Evolutionary conservation across 2,888 invertebrate species (phyloP).

Genomic region (Latheticus oryzae): DNA sequence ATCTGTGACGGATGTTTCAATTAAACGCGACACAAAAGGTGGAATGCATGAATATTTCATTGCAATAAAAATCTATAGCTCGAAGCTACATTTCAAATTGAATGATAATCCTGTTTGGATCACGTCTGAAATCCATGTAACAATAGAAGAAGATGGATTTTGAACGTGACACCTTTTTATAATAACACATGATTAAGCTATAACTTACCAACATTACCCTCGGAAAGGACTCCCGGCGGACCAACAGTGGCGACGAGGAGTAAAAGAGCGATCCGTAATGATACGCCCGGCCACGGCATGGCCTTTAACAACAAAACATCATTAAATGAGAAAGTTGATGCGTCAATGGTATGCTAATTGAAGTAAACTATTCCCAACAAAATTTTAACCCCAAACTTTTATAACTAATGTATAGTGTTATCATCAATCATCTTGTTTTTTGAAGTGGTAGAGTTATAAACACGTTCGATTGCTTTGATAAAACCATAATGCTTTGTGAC

Average conservation of each 20-base stretch:
- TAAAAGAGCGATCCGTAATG: constrained; percentile 59
- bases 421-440: too few species aligned
- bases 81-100: constrained; percentile 1
- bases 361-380: constrained; percentile 7
- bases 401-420: too few species aligned
- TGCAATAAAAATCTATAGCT: constrained; percentile 6
- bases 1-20: constrained; percentile 10
- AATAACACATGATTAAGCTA: constrained; percentile 1
- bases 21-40: constrained; percentile 8
- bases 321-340: constrained; percentile 15
- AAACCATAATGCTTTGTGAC: too few species aligned
- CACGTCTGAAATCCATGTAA: constrained; percentile 13
- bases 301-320: constrained; percentile 56
- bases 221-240: constrained; percentile 67
- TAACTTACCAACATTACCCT: constrained; percentile 76
- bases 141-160: constrained; percentile 4
- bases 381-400: too few species aligned
- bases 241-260: constrained; percentile 58
- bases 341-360: constrained; percentile 15
- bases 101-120: constrained; percentile 9
- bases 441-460: background rate
- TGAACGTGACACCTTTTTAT: constrained; percentile 13
- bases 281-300: constrained; percentile 65
- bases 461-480: background rate
- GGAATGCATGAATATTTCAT: constrained; percentile 19